These are phyloP conservation scores for Bujurquina vittata DNA, from an alignment of 2,113 vertebrate species.

Conservation along the genomic window DNA sequence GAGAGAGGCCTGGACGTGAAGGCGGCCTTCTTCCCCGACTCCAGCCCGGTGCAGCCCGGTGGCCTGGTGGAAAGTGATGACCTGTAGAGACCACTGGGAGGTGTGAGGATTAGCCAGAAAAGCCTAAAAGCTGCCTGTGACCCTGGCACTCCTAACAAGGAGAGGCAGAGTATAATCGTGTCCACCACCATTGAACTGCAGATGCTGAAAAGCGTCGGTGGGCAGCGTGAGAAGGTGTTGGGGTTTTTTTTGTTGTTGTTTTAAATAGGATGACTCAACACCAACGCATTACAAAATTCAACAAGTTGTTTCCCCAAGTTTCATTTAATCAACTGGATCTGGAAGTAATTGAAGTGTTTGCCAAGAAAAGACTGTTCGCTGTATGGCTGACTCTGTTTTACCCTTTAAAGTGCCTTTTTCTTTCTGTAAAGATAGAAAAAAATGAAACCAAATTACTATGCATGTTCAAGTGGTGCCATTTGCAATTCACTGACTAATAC, in stretches of 20 bases:
- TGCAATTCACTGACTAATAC: slow-evolving; percentile 51
- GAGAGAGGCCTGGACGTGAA: slow-evolving; percentile 97
- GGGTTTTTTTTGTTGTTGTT: slow-evolving; percentile 28
- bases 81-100: slow-evolving; percentile 81
- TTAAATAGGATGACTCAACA: slow-evolving; percentile 27
- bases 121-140: slow-evolving; percentile 17
- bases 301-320: slow-evolving; percentile 14
- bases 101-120: background rate
- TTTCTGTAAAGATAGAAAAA: slow-evolving; percentile 38
- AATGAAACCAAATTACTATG: slow-evolving; percentile 52
- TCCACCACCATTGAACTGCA: slow-evolving; percentile 42
- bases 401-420: slow-evolving; percentile 54
- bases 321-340: slow-evolving; percentile 60
- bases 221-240: slow-evolving; percentile 38
- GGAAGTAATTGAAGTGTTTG: slow-evolving; percentile 40
- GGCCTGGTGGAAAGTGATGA: slow-evolving; percentile 96
- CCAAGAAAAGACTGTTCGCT: slow-evolving; percentile 32
- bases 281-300: slow-evolving; percentile 26
- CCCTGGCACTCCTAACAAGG: slow-evolving; percentile 18
- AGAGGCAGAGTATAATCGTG: slow-evolving; percentile 5
- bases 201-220: slow-evolving; percentile 26
- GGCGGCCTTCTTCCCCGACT: slow-evolving; percentile 96
- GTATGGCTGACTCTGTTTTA: background rate
- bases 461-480: slow-evolving; percentile 72
- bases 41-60: slow-evolving; percentile 86